Evolutionary conservation across 2,113 vertebrate genomes (phyloP).

Genomic region (Neolamprologus kungweensis): DNA sequence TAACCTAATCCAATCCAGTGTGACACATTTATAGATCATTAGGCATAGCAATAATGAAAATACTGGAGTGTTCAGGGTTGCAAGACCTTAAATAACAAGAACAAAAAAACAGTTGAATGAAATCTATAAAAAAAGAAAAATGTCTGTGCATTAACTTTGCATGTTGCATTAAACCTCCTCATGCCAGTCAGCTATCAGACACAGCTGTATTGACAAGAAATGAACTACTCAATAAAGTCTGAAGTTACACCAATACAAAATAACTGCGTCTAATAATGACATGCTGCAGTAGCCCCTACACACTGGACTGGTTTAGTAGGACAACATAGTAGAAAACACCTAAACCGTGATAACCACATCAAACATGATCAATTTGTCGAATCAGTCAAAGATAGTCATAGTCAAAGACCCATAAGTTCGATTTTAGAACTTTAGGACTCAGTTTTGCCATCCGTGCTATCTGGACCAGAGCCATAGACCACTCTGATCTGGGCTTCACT

Average conservation of each 20-base stretch:
- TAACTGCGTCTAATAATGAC: too few species aligned
- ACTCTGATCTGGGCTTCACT: background rate
- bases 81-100: too few species aligned
- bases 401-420: accelerated
- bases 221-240: too few species aligned
- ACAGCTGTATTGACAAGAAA: too few species aligned
- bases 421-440: background rate
- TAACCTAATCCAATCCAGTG: too few species aligned
- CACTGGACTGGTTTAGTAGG: background rate
- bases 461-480: background rate
- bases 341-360: background rate
- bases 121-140: too few species aligned
- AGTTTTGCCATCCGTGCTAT: accelerated
- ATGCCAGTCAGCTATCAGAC: too few species aligned
- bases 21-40: too few species aligned
- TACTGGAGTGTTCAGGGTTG: too few species aligned
- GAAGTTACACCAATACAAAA: too few species aligned
- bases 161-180: accelerated
- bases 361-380: accelerated
- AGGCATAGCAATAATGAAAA: too few species aligned
- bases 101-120: accelerated
- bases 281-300: accelerated
- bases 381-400: accelerated
- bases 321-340: background rate
- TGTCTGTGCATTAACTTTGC: too few species aligned